Conservation (phyloP, 2,113 vertebrate species). For the Myodes glareolus region DNA sequence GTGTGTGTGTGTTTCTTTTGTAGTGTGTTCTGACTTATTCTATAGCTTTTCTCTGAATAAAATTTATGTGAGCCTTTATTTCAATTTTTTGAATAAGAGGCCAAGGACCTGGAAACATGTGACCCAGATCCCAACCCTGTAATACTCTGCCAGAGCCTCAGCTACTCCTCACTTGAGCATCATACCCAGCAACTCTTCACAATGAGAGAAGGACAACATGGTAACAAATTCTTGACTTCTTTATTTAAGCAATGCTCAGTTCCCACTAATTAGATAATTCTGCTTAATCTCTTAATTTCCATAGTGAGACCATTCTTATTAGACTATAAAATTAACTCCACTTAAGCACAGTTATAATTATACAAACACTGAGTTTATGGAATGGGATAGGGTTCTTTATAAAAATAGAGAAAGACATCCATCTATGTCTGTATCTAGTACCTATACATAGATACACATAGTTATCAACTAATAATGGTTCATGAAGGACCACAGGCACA, state of each 20-base stretch:
- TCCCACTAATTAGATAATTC: background rate
- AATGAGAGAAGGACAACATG: background rate
- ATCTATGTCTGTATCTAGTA: background rate
- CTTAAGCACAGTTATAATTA: background rate
- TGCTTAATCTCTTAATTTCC: background rate
- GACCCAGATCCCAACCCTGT: background rate
- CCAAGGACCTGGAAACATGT: background rate
- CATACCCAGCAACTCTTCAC: background rate
- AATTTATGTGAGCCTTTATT: background rate
- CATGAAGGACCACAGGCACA: background rate
- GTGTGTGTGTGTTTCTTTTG: background rate
- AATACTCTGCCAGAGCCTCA: background rate
- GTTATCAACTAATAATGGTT: background rate
- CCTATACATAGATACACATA: background rate
- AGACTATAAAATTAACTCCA: background rate
- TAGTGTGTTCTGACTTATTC: background rate
- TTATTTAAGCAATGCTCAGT: background rate
- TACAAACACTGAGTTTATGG: background rate
- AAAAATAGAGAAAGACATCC: background rate
- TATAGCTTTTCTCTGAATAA: background rate
- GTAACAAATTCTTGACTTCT: background rate
- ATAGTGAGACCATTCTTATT: background rate
- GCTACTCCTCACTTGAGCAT: background rate
- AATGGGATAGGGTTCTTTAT: background rate
- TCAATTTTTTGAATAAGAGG: background rate